Percentiles rank a stretch among this genome's conserved stretches.
phyloP scores from a whole-genome alignment of 2,888 invertebrate genomes.

The Pemphredon lugubris region DNA sequence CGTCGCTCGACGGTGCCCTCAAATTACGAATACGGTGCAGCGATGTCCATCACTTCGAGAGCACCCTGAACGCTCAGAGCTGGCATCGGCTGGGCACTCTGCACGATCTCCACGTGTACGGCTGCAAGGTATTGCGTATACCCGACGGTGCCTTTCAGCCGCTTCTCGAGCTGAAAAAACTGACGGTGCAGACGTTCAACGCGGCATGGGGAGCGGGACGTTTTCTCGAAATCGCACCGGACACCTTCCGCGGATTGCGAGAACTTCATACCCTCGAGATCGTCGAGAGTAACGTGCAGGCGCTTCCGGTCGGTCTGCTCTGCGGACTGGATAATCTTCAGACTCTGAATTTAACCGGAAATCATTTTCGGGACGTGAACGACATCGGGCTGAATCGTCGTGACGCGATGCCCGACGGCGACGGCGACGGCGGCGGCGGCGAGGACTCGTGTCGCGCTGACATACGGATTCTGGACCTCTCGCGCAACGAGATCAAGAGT shows the following conservation, averaged over 20 bases:
- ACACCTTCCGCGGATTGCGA: slow-evolving; percentile 89
- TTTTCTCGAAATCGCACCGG: slow-evolving; percentile 88
- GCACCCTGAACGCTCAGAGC: slow-evolving; percentile 87
- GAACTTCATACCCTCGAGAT: slow-evolving; percentile 91
- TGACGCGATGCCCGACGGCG: neutral
- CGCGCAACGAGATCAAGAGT: slow-evolving; percentile 89
- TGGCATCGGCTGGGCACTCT: slow-evolving; percentile 89
- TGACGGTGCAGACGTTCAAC: slow-evolving; percentile 91
- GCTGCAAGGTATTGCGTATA: slow-evolving; percentile 90
- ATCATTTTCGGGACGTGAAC: slow-evolving; percentile 90
- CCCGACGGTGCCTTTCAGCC: slow-evolving; percentile 91
- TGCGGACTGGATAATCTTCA: slow-evolving; percentile 91
- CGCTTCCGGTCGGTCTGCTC: slow-evolving; percentile 89
- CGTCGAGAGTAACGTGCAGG: slow-evolving; percentile 91
- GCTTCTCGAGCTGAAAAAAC: slow-evolving; percentile 88
- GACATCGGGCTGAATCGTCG: slow-evolving; percentile 85
- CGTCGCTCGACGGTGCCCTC: slow-evolving; percentile 86
- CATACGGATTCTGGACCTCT: slow-evolving; percentile 90
- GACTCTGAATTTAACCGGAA: slow-evolving; percentile 91
- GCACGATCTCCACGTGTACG: slow-evolving; percentile 88
- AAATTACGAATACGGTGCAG: slow-evolving; percentile 89
- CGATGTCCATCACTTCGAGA: slow-evolving; percentile 90
- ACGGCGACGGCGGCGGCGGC: neutral
- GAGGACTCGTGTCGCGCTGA: slow-evolving; percentile 83
- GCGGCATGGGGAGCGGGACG: slow-evolving; percentile 89